phyloP scores from a whole-genome alignment of 1,140 invertebrate species.

The Drosophila sucinea region DNA sequence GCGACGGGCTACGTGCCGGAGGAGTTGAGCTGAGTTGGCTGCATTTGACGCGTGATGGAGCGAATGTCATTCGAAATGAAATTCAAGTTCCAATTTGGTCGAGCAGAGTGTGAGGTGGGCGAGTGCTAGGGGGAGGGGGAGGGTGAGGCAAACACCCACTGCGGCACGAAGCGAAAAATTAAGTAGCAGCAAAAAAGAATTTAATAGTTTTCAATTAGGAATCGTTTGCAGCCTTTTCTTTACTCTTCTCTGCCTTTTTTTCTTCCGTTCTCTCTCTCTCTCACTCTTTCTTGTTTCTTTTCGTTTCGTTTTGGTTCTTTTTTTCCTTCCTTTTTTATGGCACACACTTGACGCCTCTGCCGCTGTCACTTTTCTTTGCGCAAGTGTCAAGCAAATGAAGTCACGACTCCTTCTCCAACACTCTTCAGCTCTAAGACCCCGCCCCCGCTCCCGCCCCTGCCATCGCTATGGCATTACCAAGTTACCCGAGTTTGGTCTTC shows the following conservation, averaged over 20 bases:
- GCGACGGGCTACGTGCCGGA: slow-evolving; percentile 61
- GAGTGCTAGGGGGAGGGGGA: slow-evolving; percentile 12
- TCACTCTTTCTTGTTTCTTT: background rate
- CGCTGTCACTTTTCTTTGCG: slow-evolving; percentile 41
- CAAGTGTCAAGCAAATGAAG: slow-evolving; percentile 81
- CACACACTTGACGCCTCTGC: slow-evolving; percentile 60
- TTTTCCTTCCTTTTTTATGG: slow-evolving; percentile 50
- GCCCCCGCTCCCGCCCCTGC: slow-evolving; percentile 25
- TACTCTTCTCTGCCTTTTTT: slow-evolving; percentile 27
- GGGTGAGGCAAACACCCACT: background rate
- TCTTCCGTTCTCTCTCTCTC: background rate
- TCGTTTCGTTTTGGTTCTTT: background rate
- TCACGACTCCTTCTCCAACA: slow-evolving; percentile 57
- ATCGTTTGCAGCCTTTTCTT: slow-evolving; percentile 82
- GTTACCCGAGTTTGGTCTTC: background rate
- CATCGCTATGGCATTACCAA: background rate
- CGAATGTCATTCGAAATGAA: slow-evolving; percentile 83
- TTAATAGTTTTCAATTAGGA: slow-evolving; percentile 83
- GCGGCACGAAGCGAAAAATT: slow-evolving; percentile 34
- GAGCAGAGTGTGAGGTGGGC: slow-evolving; percentile 36
- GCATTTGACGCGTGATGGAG: slow-evolving; percentile 83
- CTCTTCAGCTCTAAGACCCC: slow-evolving; percentile 27
- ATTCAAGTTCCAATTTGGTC: slow-evolving; percentile 82
- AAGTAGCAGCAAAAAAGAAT: slow-evolving; percentile 68
- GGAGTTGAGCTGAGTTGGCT: slow-evolving; percentile 47